Evolutionary conservation across 2,888 invertebrate species (phyloP).

Genomic region (Amphipyra tragopoginis): DNA sequence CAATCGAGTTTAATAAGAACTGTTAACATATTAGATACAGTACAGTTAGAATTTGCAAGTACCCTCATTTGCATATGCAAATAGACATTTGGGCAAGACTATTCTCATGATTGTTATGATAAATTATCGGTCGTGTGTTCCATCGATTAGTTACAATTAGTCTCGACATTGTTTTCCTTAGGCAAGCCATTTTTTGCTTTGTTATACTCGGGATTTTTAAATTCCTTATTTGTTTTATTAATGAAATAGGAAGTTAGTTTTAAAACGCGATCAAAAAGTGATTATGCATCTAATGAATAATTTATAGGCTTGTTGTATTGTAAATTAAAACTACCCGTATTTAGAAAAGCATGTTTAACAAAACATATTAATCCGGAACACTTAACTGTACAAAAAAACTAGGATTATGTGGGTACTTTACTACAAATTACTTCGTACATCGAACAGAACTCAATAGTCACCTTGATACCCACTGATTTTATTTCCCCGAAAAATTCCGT

Average conservation of each 20-base stretch:
- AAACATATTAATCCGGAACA: constrained; percentile 17
- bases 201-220: constrained; percentile 18
- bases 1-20: neutral
- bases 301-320: neutral
- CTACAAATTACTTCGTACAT: constrained; percentile 12
- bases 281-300: neutral
- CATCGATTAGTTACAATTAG: constrained; percentile 65
- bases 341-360: neutral
- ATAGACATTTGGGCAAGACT: constrained; percentile 33
- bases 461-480: constrained; percentile 30
- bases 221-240: constrained; percentile 31
- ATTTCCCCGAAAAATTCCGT: constrained; percentile 39
- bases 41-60: constrained; percentile 37
- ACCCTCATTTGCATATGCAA: constrained; percentile 57
- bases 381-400: constrained; percentile 15
- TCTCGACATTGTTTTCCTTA: constrained; percentile 54
- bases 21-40: constrained; percentile 13
- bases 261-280: constrained; percentile 4
- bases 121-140: constrained; percentile 54
- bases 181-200: constrained; percentile 34
- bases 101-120: constrained; percentile 52
- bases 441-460: constrained; percentile 7
- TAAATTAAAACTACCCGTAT: constrained; percentile 33
- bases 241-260: constrained; percentile 18
- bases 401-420: constrained; percentile 41